Conservation (phyloP, 2,113 vertebrate genomes). For the Heterotilapia buettikoferi region DNA sequence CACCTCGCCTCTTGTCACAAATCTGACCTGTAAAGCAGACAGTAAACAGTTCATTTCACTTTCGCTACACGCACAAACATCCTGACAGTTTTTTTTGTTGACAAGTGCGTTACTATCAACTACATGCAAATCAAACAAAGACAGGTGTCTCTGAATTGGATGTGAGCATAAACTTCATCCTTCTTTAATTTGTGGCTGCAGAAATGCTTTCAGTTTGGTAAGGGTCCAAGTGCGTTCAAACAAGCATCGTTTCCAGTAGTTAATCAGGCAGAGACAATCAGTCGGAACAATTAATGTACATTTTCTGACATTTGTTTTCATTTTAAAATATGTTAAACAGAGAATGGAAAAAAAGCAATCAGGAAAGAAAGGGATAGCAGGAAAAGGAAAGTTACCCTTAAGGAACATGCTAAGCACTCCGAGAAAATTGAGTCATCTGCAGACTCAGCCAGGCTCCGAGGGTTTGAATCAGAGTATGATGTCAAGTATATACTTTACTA, state of each 20-base stretch:
- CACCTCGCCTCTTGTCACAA: not conserved
- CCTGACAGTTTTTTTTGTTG: not conserved
- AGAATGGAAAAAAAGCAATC: not conserved
- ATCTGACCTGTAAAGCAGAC: not conserved
- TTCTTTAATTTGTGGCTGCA: not conserved
- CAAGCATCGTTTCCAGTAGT: not conserved
- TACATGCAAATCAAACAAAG: not conserved
- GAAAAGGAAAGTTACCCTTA: not conserved
- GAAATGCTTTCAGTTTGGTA: not conserved
- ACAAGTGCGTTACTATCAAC: not conserved
- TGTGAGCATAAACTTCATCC: not conserved
- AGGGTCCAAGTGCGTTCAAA: not conserved
- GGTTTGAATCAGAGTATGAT: slow-evolving; percentile 13
- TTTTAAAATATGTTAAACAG: not conserved
- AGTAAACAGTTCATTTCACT: not conserved
- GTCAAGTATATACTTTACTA: not conserved
- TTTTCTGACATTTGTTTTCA: not conserved
- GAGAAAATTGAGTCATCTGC: not conserved
- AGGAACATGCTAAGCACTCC: not conserved
- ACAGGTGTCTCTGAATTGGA: not conserved
- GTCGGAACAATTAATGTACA: not conserved
- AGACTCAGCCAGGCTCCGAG: not conserved
- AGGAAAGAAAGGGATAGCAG: not conserved
- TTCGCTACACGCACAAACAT: not conserved
- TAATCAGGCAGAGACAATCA: not conserved